Evolutionary conservation across 2,888 invertebrate genomes (phyloP).

Genomic region (Junonia oenone): DNA sequence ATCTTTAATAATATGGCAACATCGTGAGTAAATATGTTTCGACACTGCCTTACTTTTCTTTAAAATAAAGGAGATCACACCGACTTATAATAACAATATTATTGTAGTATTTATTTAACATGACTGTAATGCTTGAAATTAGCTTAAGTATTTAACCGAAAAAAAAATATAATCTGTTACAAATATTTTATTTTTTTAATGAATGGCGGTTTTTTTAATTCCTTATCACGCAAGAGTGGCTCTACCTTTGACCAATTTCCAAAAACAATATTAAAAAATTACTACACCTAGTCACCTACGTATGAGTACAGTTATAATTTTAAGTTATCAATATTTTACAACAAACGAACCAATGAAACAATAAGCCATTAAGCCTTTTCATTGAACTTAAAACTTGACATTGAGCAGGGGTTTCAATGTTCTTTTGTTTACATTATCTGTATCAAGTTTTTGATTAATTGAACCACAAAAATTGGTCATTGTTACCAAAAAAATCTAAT

Average conservation of each 20-base stretch:
- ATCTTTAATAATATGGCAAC: slow-evolving; percentile 9
- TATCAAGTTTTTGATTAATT: too few relatives aligned
- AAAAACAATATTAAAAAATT: too few relatives aligned
- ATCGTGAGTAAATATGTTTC: slow-evolving; percentile 11
- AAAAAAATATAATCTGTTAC: too few relatives aligned
- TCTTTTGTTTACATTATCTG: background rate
- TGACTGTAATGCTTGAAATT: too few relatives aligned
- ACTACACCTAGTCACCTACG: too few relatives aligned
- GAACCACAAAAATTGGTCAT: too few relatives aligned
- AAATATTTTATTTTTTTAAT: too few relatives aligned
- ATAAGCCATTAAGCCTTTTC: background rate
- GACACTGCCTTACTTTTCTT: slow-evolving; percentile 1
- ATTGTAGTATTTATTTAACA: background rate
- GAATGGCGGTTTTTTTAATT: too few relatives aligned
- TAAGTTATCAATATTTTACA: background rate
- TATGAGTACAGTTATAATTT: background rate
- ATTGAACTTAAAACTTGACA: background rate
- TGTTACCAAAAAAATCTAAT: too few relatives aligned
- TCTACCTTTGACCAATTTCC: too few relatives aligned
- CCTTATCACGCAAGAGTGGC: too few relatives aligned
- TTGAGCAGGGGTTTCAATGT: background rate
- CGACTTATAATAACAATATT: background rate
- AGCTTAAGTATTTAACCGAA: too few relatives aligned
- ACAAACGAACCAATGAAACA: background rate
- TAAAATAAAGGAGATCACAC: background rate